Evolutionary conservation across 2,113 vertebrate genomes (phyloP).

Genomic region (Sorex fumeus): DNA sequence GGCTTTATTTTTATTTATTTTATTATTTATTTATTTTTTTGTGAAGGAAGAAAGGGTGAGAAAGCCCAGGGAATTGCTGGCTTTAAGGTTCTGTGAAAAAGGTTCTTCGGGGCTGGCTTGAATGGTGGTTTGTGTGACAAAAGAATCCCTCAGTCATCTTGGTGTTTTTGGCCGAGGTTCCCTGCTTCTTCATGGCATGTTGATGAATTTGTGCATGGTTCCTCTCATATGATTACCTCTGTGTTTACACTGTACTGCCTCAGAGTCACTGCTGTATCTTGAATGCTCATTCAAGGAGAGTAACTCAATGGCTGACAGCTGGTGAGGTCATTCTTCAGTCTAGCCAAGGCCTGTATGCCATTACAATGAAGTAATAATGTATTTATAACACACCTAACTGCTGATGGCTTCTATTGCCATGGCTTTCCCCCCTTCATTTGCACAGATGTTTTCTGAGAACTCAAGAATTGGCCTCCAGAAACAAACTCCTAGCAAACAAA

Average conservation of each 20-base stretch:
- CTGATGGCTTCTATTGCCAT: constrained; percentile 88
- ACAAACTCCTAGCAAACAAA: constrained; percentile 89
- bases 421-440: constrained; percentile 71
- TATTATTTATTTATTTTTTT: neutral
- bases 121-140: constrained; percentile 57
- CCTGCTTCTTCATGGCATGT: neutral
- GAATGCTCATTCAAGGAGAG: constrained; percentile 69
- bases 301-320: constrained; percentile 84
- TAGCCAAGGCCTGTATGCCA: constrained; percentile 88
- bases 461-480: constrained; percentile 86
- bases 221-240: neutral
- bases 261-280: constrained; percentile 34
- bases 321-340: constrained; percentile 89
- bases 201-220: constrained; percentile 39
- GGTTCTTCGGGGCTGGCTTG: neutral
- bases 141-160: constrained; percentile 46
- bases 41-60: constrained; percentile 66
- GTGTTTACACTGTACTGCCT: constrained; percentile 49
- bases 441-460: constrained; percentile 90
- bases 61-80: constrained; percentile 40
- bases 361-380: constrained; percentile 92
- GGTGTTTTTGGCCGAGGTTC: neutral
- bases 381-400: constrained; percentile 91
- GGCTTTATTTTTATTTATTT: neutral
- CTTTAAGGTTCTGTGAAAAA: constrained; percentile 40